Conservation (phyloP, 1,140 invertebrate genomes). For the Parasteatoda tepidariorum region DNA sequence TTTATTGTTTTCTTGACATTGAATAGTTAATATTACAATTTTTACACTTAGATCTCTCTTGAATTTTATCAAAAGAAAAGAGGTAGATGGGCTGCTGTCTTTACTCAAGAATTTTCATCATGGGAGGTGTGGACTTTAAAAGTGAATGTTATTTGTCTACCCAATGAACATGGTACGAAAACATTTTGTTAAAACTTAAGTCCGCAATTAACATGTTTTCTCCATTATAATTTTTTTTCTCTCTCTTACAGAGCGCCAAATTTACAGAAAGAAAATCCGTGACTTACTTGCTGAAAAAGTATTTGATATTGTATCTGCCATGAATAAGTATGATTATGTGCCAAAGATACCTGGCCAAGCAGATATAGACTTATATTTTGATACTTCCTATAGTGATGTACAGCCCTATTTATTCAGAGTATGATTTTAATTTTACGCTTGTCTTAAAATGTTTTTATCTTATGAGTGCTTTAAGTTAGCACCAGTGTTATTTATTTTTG, state of each 20-base stretch:
- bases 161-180: conserved; percentile 79
- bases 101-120: conserved; percentile 88
- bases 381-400: conserved; percentile 89
- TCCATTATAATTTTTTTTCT: neutral
- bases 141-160: conserved; percentile 81
- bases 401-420: conserved; percentile 95
- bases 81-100: conserved; percentile 88
- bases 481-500: too few species aligned
- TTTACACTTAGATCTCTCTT: conserved; percentile 90
- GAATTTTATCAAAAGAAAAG: conserved; percentile 93
- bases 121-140: conserved; percentile 98
- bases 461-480: too few species aligned
- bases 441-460: neutral
- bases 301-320: conserved; percentile 91
- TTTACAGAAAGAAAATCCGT: conserved; percentile 88
- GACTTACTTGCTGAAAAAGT: conserved; percentile 93
- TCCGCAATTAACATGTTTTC: neutral
- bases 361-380: conserved; percentile 93
- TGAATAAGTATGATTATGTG: conserved; percentile 94
- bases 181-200: too few species aligned
- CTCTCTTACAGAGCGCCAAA: conserved; percentile 78
- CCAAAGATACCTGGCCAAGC: conserved; percentile 94
- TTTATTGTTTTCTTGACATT: too few species aligned
- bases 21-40: too few species aligned
- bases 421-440: conserved; percentile 51